phyloP scores from a whole-genome alignment of 2,113 vertebrate genomes.

The Redunca redunca region DNA sequence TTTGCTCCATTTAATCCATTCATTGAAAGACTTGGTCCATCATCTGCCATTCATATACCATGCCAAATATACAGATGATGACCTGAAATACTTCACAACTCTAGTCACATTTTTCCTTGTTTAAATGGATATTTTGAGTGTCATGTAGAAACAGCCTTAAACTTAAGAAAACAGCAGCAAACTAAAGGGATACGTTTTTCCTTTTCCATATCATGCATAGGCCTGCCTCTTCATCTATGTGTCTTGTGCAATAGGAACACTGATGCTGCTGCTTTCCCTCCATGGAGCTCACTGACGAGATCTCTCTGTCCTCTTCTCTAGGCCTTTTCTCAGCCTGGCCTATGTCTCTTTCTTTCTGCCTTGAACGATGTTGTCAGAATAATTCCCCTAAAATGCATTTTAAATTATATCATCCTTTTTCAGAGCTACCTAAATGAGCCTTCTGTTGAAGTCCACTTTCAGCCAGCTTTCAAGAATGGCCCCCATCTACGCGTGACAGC shows the following conservation, averaged over 20 bases:
- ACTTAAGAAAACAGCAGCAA: background rate
- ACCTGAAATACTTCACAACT: background rate
- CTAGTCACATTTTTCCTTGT: background rate
- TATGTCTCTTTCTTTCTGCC: background rate
- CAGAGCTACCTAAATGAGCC: background rate
- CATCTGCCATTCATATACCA: background rate
- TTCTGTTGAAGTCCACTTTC: background rate
- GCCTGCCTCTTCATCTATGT: rapidly evolving
- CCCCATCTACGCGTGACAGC: background rate
- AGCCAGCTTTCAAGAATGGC: rapidly evolving
- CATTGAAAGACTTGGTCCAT: background rate
- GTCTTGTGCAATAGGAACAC: background rate
- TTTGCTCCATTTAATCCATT: background rate
- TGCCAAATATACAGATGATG: background rate
- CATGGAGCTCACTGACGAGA: background rate
- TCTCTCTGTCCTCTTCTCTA: background rate
- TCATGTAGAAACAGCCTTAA: background rate
- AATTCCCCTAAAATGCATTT: background rate
- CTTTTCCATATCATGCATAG: background rate
- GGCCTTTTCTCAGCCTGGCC: background rate
- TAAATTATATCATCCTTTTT: background rate
- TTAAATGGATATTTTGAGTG: background rate
- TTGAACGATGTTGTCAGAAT: background rate
- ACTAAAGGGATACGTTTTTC: rapidly evolving
- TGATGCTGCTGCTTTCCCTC: background rate